Evolutionary conservation across 2,797 vertebrate genomes (phyloP).

Genomic region (Pseudochromis fuscus): DNA sequence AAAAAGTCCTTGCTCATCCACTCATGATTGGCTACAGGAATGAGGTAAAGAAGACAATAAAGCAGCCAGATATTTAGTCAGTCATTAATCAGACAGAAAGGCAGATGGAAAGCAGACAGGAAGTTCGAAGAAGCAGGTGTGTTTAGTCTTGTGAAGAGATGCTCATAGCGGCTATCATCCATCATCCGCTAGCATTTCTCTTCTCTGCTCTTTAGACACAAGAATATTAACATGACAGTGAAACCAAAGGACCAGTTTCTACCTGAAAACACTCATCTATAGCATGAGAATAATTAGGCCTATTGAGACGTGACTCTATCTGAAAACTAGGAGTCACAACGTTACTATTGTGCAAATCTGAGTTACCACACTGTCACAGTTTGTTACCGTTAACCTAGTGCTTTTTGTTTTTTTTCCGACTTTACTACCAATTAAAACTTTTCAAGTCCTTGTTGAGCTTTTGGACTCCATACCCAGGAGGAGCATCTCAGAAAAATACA

Average conservation of each 20-base stretch:
- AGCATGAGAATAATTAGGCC: neutral
- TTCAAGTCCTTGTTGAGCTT: neutral
- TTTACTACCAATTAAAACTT: too few species aligned
- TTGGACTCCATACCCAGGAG: neutral
- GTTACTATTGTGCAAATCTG: too few species aligned
- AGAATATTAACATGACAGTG: neutral
- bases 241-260: too few species aligned
- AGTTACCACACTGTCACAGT: too few species aligned
- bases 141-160: constrained; percentile 47
- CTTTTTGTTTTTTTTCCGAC: too few species aligned
- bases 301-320: too few species aligned
- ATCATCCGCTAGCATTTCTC: constrained; percentile 50
- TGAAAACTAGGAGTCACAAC: too few species aligned
- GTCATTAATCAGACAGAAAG: constrained; percentile 9
- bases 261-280: neutral
- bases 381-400: too few species aligned
- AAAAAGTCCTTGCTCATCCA: too few species aligned
- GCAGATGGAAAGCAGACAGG: constrained; percentile 33
- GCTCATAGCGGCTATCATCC: constrained; percentile 41
- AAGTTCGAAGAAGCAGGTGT: constrained; percentile 46
- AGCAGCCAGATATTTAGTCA: neutral
- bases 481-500: neutral
- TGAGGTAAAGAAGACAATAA: neutral
- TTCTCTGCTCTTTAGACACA: constrained; percentile 35
- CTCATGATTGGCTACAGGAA: neutral